Evolutionary conservation across 1,140 invertebrate genomes (phyloP).

Genomic region (Cataglyphis hispanica): DNA sequence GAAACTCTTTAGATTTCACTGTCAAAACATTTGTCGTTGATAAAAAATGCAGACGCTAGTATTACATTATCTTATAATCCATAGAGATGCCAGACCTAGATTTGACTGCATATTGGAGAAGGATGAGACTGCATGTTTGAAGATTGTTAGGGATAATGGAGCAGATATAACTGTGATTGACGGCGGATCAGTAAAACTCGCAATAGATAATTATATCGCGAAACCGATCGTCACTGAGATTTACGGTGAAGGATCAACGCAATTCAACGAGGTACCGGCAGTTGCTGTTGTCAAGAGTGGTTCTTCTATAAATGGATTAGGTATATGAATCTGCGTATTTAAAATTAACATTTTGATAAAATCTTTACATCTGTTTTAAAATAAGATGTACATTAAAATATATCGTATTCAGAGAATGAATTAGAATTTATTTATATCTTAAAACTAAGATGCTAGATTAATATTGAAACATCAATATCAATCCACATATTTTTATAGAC

Average conservation of each 20-base stretch:
- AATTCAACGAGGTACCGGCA: slow-evolving; percentile 85
- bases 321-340: slow-evolving; percentile 37
- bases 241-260: slow-evolving; percentile 82
- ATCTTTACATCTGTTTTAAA: background rate
- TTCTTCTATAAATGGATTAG: slow-evolving; percentile 79
- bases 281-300: slow-evolving; percentile 88
- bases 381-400: background rate
- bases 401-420: too few relatives aligned
- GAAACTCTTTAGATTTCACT: background rate
- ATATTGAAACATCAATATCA: background rate
- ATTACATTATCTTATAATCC: background rate
- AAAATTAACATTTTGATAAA: background rate
- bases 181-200: slow-evolving; percentile 88
- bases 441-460: background rate
- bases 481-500: background rate
- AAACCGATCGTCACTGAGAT: slow-evolving; percentile 87
- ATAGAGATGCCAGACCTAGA: slow-evolving; percentile 90
- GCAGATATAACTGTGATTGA: slow-evolving; percentile 90
- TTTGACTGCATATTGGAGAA: slow-evolving; percentile 89
- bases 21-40: too few relatives aligned
- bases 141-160: slow-evolving; percentile 88
- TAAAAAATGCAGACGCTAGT: background rate
- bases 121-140: slow-evolving; percentile 89
- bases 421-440: background rate
- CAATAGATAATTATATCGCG: slow-evolving; percentile 86